Percentiles rank a stretch among this genome's conserved stretches.
These are phyloP conservation scores for Caloenas nicobarica DNA, from an alignment of 2,113 vertebrate genomes.

Conservation along the genomic window DNA sequence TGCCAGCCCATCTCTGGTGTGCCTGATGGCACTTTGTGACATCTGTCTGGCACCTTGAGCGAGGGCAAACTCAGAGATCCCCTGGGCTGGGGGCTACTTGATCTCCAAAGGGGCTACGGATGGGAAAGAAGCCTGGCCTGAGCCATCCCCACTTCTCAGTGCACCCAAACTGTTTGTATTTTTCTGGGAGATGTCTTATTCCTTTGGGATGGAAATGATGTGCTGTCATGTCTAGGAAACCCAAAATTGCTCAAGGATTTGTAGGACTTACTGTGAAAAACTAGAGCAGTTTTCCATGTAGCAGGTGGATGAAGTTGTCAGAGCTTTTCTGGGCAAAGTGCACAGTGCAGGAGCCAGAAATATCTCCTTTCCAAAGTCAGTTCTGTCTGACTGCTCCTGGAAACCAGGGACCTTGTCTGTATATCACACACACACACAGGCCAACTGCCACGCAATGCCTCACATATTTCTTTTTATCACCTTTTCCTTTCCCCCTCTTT, in stretches of 20 bases:
- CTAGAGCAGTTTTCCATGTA: not conserved
- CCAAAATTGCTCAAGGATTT: not conserved
- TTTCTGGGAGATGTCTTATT: not conserved
- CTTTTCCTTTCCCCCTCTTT: not conserved
- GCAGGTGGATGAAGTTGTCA: not conserved
- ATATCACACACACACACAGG: not conserved
- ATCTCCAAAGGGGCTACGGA: not conserved
- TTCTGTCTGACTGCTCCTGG: not conserved
- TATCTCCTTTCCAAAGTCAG: not conserved
- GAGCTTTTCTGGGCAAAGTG: not conserved
- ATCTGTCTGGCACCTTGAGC: accelerated
- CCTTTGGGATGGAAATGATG: not conserved
- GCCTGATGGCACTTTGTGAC: accelerated
- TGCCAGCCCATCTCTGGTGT: not conserved
- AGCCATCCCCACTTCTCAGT: not conserved
- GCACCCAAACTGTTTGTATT: not conserved
- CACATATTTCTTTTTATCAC: not conserved
- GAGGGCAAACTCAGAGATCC: not conserved
- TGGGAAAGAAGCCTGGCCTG: not conserved
- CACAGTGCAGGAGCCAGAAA: not conserved
- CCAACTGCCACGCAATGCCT: not conserved
- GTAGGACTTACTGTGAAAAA: not conserved
- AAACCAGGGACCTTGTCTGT: not conserved
- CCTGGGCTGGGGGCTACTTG: not conserved
- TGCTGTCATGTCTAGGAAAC: not conserved